Base-by-base conservation (phyloP, 2,888 invertebrate genomes). In the Bembecia ichneumoniformis region DNA sequence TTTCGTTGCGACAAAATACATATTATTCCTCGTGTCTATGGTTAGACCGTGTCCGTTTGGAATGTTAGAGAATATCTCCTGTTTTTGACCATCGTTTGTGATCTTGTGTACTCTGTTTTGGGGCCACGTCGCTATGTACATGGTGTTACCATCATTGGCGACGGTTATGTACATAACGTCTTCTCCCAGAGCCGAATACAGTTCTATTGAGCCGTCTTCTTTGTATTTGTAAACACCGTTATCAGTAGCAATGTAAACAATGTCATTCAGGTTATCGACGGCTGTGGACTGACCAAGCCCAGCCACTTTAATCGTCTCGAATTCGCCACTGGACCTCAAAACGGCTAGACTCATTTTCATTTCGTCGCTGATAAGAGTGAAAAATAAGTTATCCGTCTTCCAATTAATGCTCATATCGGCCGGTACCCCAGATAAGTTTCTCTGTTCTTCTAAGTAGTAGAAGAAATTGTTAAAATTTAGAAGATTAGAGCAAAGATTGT, bases 91-190 rank as follows among this genome's bases (percentile, higher is more conserved):
- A 0, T 78, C 73, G 20, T 75, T 77, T 0, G 75, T 74, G 1
- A 87, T 74, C 49, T 70, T 80, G 13, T 77, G 77, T 0, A 87
- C 87, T 10, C 82, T 60, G 52, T 87, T 86, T 40, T 86, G 84
- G 0, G 87, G 87, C 82, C 83, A 87, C 0, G 87, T 87, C 0
- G 86, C 84, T 50, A 83, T 77, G 10, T 77, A 87, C 75, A 86
- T 77, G 0, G 64, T 58, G 0, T 52, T 53, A 0, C 84, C 86
- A 51, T 84, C 81, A 20, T 62, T 74, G 0, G 68, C 72, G 0
- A 80, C 71, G 0, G 84, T 76, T 7, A 80, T 60, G 51, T 86
- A 87, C 86, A 87, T 87, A 0, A 87, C 80, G 51, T 87, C 86
- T 67, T 84, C 83, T 2, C 82, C 82, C 20, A 75, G 59, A 54